Conservation (phyloP, 2,797 vertebrate genomes). For the Cichlasoma orientale region DNA sequence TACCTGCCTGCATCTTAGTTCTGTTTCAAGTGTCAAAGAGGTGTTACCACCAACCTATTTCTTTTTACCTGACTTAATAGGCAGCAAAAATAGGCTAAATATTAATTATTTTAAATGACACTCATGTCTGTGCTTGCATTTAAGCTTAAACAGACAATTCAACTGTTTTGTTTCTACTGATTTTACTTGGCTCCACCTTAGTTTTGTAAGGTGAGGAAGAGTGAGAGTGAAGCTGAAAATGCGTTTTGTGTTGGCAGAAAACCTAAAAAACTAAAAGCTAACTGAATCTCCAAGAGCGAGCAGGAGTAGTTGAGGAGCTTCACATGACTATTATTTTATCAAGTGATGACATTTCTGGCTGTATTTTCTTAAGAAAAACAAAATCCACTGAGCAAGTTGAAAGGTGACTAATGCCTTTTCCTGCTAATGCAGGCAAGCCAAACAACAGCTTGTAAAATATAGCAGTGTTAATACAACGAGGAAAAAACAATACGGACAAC, state of each 20-base stretch:
- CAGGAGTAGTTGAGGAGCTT: background rate
- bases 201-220: background rate
- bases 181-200: background rate
- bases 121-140: background rate
- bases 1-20: background rate
- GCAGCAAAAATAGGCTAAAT: background rate
- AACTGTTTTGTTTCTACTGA: background rate
- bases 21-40: background rate
- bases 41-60: background rate
- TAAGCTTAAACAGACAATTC: background rate
- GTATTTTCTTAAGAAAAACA: background rate
- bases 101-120: background rate
- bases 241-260: background rate
- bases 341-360: background rate
- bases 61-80: background rate
- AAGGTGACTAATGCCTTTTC: background rate
- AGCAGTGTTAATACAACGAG: background rate
- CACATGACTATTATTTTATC: background rate
- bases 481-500: background rate
- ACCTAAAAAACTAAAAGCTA: background rate
- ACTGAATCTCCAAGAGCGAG: background rate
- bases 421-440: background rate
- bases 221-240: background rate
- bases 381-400: background rate
- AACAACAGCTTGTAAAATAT: background rate